phyloP scores from a whole-genome alignment of 2,113 vertebrate species.

The Hippocampus abdominalis region DNA sequence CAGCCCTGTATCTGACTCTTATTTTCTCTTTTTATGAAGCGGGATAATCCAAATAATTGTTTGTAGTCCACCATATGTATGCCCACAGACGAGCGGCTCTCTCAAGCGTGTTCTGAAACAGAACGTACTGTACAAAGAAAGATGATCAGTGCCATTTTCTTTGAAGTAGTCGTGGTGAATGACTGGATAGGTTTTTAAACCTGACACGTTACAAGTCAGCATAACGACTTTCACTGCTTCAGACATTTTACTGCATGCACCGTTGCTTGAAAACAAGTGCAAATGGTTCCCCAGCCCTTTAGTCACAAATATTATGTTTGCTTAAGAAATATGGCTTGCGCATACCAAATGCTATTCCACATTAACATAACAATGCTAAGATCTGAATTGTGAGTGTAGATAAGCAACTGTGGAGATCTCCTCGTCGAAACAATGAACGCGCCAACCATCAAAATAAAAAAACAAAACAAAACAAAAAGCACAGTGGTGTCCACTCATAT shows the following conservation, averaged over 20 bases:
- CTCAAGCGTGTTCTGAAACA: not conserved
- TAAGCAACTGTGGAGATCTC: not conserved
- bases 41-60: too few species aligned
- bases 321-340: slow-evolving; percentile 1
- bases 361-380: slow-evolving; percentile 9
- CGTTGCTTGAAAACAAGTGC: not conserved
- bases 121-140: not conserved
- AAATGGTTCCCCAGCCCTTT: not conserved
- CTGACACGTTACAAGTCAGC: not conserved
- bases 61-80: not conserved
- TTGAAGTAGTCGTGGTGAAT: not conserved
- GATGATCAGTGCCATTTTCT: not conserved
- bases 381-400: not conserved
- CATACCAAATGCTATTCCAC: not conserved
- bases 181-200: not conserved
- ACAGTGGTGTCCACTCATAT: not conserved
- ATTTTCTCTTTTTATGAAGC: not conserved
- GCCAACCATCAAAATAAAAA: not conserved
- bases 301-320: slow-evolving; percentile 1
- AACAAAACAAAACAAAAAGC: not conserved
- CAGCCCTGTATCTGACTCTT: not conserved
- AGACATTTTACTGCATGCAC: not conserved
- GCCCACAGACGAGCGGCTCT: not conserved
- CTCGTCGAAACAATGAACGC: not conserved
- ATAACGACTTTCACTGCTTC: not conserved